Percentiles rank a stretch among this genome's conserved stretches.
phyloP scores from a whole-genome alignment of 2,888 invertebrate genomes.

The Anarsia innoxiella region DNA sequence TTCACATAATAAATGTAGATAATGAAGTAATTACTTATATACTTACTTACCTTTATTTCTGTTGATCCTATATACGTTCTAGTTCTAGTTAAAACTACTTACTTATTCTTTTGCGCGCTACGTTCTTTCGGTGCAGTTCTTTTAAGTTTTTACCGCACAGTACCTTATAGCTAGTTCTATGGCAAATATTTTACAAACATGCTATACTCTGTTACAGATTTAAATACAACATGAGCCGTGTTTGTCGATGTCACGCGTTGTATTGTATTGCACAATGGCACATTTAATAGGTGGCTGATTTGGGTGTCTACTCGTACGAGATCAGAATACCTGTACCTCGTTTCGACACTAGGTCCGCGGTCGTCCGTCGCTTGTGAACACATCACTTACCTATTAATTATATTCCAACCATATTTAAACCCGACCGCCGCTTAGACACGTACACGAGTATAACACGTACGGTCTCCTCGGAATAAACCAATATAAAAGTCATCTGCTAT shows the following conservation, averaged over 20 bases:
- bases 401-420: constrained; percentile 19
- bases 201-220: constrained; percentile 31
- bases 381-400: constrained; percentile 21
- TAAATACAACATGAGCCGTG: constrained; percentile 30
- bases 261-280: constrained; percentile 60
- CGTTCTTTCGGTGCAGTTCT: too few species aligned
- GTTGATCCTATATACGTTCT: too few species aligned
- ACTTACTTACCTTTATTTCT: too few species aligned
- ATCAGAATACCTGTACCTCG: constrained; percentile 37
- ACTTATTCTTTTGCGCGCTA: too few species aligned
- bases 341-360: constrained; percentile 41
- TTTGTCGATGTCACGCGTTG: constrained; percentile 30
- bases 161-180: too few species aligned
- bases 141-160: too few species aligned
- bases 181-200: too few species aligned
- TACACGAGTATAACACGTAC: constrained; percentile 17
- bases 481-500: too few species aligned
- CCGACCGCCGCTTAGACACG: constrained; percentile 14
- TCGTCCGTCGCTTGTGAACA: not conserved
- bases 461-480: constrained; percentile 9
- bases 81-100: too few species aligned
- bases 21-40: too few species aligned
- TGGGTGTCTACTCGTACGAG: constrained; percentile 45
- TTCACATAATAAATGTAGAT: too few species aligned
- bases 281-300: constrained; percentile 48